Conservation (phyloP, 2,888 invertebrate species). For the Epinotia ramella region DNA sequence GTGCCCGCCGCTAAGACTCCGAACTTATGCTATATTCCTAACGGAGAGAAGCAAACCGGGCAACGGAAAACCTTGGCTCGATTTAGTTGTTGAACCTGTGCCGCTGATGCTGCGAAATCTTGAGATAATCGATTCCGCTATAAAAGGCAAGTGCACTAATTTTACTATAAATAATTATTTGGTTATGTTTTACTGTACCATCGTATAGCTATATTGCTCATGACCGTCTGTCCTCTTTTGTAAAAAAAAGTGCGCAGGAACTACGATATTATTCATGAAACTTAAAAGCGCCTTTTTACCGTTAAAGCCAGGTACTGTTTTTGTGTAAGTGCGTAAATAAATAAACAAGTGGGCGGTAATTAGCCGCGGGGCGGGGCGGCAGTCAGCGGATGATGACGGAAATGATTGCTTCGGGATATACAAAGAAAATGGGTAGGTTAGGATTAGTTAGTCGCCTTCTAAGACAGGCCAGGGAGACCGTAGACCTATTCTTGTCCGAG, state of each 20-base stretch:
- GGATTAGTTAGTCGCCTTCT: too few relatives aligned
- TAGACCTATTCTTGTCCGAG: too few relatives aligned
- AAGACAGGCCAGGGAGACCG: too few relatives aligned
- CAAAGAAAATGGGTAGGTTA: background rate
- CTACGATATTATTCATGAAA: constrained; percentile 39
- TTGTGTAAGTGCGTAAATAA: constrained; percentile 63
- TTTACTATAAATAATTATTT: background rate
- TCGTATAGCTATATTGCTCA: background rate
- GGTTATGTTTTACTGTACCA: too few relatives aligned
- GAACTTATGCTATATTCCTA: constrained; percentile 75
- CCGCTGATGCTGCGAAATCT: constrained; percentile 69
- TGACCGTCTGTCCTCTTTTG: background rate
- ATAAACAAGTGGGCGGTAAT: constrained; percentile 78
- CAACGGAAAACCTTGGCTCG: constrained; percentile 57
- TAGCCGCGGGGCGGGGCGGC: constrained; percentile 68
- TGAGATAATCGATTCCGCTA: constrained; percentile 72
- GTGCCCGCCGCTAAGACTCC: constrained; percentile 67
- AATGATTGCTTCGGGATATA: constrained; percentile 55
- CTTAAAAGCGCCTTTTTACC: constrained; percentile 40
- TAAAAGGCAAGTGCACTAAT: constrained; percentile 68
- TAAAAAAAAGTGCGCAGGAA: constrained; percentile 2
- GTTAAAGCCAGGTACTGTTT: constrained; percentile 48
- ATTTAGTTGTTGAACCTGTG: constrained; percentile 72
- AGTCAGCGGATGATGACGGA: constrained; percentile 60
- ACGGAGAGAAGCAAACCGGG: constrained; percentile 60